Conservation (phyloP, 1,140 invertebrate species). For the Ceratina calcarata region DNA sequence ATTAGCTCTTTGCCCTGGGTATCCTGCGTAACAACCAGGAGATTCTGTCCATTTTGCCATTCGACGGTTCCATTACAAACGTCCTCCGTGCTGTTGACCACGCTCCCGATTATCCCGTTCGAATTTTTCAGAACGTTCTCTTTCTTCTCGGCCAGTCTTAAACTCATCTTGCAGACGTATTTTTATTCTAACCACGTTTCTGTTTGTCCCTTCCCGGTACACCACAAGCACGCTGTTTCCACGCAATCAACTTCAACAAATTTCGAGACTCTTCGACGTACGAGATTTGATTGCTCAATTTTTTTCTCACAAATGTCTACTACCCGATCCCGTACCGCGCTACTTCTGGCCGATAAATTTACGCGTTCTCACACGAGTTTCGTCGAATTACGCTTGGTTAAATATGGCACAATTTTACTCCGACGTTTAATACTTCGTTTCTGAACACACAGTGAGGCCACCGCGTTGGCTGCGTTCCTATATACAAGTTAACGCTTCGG, state of each 20-base stretch:
- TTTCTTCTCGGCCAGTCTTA: constrained; percentile 51
- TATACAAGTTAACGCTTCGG: constrained; percentile 28
- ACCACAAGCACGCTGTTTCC: neutral
- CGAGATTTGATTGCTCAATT: neutral
- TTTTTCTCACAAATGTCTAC: neutral
- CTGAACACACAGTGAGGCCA: constrained; percentile 13
- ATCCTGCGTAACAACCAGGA: constrained; percentile 70
- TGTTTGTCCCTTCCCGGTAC: neutral
- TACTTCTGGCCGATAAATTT: neutral
- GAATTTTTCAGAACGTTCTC: constrained; percentile 47
- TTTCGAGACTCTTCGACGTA: constrained; percentile 13
- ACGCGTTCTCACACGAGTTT: too few species aligned
- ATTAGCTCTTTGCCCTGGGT: constrained; percentile 68
- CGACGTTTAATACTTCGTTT: neutral
- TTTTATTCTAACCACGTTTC: neutral
- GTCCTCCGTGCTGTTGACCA: constrained; percentile 53
- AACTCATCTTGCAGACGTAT: constrained; percentile 50
- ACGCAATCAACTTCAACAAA: neutral
- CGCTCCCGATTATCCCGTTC: constrained; percentile 51
- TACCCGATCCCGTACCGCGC: too few species aligned
- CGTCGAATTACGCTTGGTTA: neutral
- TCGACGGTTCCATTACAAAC: constrained; percentile 51
- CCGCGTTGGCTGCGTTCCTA: neutral
- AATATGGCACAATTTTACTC: too few species aligned
- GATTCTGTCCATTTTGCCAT: constrained; percentile 70